Base-by-base conservation (phyloP, 2,797 vertebrate genomes). In the Anas flavirostris region DNA sequence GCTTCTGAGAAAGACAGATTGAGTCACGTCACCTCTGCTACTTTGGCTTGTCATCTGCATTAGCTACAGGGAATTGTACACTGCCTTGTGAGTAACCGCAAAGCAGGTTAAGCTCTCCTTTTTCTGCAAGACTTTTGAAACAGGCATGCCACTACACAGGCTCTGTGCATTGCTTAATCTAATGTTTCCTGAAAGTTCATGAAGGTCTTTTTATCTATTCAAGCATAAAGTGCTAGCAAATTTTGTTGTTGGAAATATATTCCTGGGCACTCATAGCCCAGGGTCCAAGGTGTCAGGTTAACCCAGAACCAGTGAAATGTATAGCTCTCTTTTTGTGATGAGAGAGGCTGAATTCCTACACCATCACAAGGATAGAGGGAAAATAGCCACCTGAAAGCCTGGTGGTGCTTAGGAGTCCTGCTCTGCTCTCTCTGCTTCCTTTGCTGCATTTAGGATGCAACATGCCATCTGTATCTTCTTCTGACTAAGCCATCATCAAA, bases 261-360 rank as follows among this genome's bases (percentile, higher is more conserved):
- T 72, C 29, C 25, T 64, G 35, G 21, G 21, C 0, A 1, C 23
- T 29, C 4, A 39, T 1, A 43, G 3, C 16, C 55, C 39, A 56
- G 23, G 23, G 17, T 18, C 12, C 29, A 80, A 63, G 23, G 25
- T 66, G 14, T 3, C 15, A 55, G 12, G 8, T 12, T 58, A 79
- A 43, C 18, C 10, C 3, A 0, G 1, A 29, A 39, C 0, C 5
- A 5, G 4, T 55, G 33, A 91, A 73, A 76, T 16, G 19, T 13
- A 29, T 1, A 2, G 4, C 31, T 41, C 25, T 15, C 4, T n/a
- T 58, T 69, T 21, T 1, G 1, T 35, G 10, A n/a, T 0, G 0
- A 82, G 25, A 58, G 31, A 80, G 33, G 33, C 15, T 55, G 31
- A 33, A 64, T 2, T 84, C 18, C 53, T 48, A 60, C 29, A 72